phyloP scores from a whole-genome alignment of 2,797 vertebrate genomes.

The Acestrorhynchus altus region DNA sequence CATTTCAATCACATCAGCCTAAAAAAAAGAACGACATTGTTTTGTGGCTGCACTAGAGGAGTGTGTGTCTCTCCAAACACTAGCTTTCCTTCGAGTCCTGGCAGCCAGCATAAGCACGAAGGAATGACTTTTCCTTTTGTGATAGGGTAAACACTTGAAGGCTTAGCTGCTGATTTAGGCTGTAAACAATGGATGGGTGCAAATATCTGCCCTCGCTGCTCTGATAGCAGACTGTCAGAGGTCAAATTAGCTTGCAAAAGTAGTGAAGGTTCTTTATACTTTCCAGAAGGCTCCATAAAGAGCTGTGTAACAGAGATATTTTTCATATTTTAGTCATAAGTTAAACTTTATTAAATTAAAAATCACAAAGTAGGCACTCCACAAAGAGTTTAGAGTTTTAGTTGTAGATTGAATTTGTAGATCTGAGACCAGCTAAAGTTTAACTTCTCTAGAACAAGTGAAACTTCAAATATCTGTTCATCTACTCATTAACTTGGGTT shows the following conservation, averaged over 20 bases:
- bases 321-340: too few species aligned
- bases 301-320: too few species aligned
- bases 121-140: slow-evolving; percentile 54
- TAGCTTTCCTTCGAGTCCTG: slow-evolving; percentile 42
- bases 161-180: slow-evolving; percentile 42
- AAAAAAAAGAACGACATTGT: slow-evolving; percentile 43
- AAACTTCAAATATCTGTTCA: background rate
- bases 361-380: too few species aligned
- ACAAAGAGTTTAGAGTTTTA: too few species aligned
- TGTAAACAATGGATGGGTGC: slow-evolving; percentile 57
- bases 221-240: slow-evolving; percentile 37
- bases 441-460: slow-evolving; percentile 8
- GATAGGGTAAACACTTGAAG: slow-evolving; percentile 56
- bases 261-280: background rate
- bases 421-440: background rate
- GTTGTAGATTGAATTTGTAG: too few species aligned
- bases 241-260: slow-evolving; percentile 29
- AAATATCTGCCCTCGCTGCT: slow-evolving; percentile 37
- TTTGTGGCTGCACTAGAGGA: slow-evolving; percentile 26
- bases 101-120: slow-evolving; percentile 41
- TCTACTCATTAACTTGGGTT: slow-evolving; percentile 30
- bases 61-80: slow-evolving; percentile 38
- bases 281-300: too few species aligned
- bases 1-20: slow-evolving; percentile 43
- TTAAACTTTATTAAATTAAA: too few species aligned